These are phyloP conservation scores for Trididemnum miniatum DNA, from an alignment of 23 tunicate species.

Conservation along the genomic window DNA sequence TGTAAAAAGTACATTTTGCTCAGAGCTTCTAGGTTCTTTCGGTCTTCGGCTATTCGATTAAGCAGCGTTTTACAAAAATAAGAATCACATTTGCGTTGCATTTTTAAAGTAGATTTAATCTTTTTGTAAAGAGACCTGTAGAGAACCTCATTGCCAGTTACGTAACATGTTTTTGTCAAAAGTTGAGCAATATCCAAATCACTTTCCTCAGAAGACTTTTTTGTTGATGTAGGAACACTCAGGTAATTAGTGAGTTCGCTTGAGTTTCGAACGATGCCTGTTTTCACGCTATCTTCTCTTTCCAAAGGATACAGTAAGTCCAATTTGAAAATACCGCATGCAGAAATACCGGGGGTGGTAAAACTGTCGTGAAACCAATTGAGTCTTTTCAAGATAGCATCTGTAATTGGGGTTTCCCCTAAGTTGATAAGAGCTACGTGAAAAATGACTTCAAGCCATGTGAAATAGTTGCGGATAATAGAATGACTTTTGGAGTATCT, in stretches of 20 bases:
- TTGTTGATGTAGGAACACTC: not conserved
- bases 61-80: not conserved
- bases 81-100: not conserved
- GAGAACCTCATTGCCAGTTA: not conserved
- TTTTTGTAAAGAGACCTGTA: not conserved
- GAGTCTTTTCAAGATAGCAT: not conserved
- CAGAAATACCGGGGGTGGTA: slow-evolving; percentile 2
- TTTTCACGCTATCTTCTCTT: not conserved
- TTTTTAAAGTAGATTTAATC: not conserved
- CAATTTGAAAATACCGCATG: not conserved
- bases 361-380: slow-evolving; percentile 5
- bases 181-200: not conserved
- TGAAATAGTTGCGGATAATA: not conserved
- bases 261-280: not conserved
- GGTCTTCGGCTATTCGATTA: not conserved
- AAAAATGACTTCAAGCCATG: slow-evolving; percentile 4
- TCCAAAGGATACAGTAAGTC: not conserved
- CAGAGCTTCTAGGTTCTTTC: slow-evolving; percentile 1
- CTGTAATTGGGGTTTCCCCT: slow-evolving; percentile 14
- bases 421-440: slow-evolving; percentile 10
- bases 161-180: not conserved
- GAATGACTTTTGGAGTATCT: not conserved
- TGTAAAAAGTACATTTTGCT: not conserved
- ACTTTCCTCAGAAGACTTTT: not conserved
- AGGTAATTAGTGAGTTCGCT: not conserved